A percentile compares a stretch with the other conserved stretches of the same genome.
Evolutionary conservation across 2,113 vertebrate genomes (phyloP).

Genomic region (Oxyura jamaicensis): DNA sequence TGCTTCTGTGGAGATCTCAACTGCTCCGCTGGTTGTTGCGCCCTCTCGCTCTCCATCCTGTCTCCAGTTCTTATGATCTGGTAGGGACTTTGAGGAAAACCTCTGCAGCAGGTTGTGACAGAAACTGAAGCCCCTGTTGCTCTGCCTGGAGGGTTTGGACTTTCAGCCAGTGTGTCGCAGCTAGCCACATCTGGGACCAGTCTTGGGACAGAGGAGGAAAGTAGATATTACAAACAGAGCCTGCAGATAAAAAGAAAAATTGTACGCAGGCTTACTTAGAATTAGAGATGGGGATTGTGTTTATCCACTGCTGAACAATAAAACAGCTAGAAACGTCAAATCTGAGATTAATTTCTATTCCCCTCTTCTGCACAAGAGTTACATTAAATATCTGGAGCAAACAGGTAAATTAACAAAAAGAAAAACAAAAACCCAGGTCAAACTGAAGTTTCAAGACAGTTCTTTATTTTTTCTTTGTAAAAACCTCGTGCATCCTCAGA

Average conservation of each 20-base stretch:
- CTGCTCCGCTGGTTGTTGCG: not conserved
- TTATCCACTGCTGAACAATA: not conserved
- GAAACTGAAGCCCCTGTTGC: fast-evolving
- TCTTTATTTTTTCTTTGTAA: not conserved
- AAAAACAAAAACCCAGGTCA: not conserved
- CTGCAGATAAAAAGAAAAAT: not conserved
- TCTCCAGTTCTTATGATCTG: not conserved
- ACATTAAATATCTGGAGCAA: not conserved
- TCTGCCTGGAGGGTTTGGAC: not conserved
- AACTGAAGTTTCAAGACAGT: not conserved
- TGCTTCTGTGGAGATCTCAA: not conserved
- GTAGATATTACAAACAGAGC: not conserved
- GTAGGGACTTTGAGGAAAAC: not conserved
- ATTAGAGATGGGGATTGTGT: not conserved
- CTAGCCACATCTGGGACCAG: fast-evolving
- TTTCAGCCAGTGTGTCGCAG: not conserved
- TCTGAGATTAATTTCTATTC: not conserved
- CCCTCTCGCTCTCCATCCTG: not conserved
- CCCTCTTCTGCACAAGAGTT: not conserved
- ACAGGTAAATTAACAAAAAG: not conserved
- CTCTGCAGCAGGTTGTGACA: not conserved
- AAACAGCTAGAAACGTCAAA: not conserved
- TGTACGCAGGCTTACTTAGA: not conserved
- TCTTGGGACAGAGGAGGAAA: not conserved
- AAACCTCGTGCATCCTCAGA: not conserved